Conservation (phyloP, 1,140 invertebrate genomes). For the Drosophila watanabei region DNA sequence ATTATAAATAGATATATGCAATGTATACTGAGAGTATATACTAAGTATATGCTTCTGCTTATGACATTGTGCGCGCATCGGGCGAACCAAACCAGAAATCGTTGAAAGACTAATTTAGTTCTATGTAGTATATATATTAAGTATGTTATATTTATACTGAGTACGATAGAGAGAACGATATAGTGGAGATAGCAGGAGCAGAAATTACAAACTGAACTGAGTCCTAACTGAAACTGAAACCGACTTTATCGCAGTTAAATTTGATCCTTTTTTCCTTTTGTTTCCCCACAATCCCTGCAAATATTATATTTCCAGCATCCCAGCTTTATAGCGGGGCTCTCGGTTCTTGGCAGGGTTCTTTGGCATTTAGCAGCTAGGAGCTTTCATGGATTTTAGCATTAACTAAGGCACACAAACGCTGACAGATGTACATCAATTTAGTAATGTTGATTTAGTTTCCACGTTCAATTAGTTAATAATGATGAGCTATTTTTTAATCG, state of each 20-base stretch:
- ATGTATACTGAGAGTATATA: constrained; percentile 57
- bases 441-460: constrained; percentile 42
- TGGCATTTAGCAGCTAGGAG: constrained; percentile 41
- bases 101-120: constrained; percentile 67
- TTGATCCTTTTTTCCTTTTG: background rate
- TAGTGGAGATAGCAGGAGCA: constrained; percentile 25
- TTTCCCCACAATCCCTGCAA: background rate
- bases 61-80: constrained; percentile 57
- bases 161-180: constrained; percentile 46
- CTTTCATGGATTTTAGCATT: constrained; percentile 38
- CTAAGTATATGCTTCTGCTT: constrained; percentile 63
- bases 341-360: constrained; percentile 29
- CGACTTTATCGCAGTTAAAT: constrained; percentile 1
- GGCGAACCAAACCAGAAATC: constrained; percentile 62
- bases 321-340: constrained; percentile 12
- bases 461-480: constrained; percentile 32
- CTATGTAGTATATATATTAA: constrained; percentile 40
- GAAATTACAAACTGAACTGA: constrained; percentile 13
- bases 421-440: constrained; percentile 51
- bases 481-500: constrained; percentile 9
- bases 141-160: constrained; percentile 78
- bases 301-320: background rate
- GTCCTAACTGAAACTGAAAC: constrained; percentile 30
- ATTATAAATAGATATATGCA: constrained; percentile 56
- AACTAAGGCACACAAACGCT: constrained; percentile 54